A percentile compares a stretch with the other conserved stretches of the same genome.
Conservation (phyloP, 2,113 vertebrate genomes). For the Cricetomys ansorgei region DNA sequence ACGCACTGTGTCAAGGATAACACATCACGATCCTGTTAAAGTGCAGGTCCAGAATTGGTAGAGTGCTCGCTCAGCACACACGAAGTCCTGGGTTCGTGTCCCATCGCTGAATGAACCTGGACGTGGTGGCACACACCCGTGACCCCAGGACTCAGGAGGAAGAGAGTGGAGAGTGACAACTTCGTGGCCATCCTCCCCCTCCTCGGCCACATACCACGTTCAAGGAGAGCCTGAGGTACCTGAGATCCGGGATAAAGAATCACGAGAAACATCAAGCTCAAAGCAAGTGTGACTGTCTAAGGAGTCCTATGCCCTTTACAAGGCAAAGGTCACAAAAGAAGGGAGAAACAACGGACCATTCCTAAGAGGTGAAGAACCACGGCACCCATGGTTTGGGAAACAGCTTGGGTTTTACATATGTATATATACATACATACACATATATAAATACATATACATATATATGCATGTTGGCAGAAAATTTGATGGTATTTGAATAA, state of each 20-base stretch:
- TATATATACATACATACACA: too few species aligned
- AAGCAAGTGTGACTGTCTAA: neutral
- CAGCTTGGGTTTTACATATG: neutral
- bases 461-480: neutral
- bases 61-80: too few species aligned
- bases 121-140: too few species aligned
- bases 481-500: neutral
- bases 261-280: neutral
- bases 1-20: neutral
- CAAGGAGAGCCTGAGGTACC: neutral
- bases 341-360: neutral
- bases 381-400: fast-evolving
- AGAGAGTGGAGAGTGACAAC: neutral
- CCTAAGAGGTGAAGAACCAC: fast-evolving
- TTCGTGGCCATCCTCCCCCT: neutral
- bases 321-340: neutral
- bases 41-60: too few species aligned
- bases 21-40: neutral
- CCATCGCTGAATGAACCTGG: neutral
- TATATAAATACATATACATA: too few species aligned
- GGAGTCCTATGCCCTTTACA: neutral
- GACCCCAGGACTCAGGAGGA: neutral
- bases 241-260: neutral
- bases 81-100: too few species aligned
- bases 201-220: too few species aligned